Base-by-base conservation (phyloP, 2,113 vertebrate species). In the Theristicus caerulescens region DNA sequence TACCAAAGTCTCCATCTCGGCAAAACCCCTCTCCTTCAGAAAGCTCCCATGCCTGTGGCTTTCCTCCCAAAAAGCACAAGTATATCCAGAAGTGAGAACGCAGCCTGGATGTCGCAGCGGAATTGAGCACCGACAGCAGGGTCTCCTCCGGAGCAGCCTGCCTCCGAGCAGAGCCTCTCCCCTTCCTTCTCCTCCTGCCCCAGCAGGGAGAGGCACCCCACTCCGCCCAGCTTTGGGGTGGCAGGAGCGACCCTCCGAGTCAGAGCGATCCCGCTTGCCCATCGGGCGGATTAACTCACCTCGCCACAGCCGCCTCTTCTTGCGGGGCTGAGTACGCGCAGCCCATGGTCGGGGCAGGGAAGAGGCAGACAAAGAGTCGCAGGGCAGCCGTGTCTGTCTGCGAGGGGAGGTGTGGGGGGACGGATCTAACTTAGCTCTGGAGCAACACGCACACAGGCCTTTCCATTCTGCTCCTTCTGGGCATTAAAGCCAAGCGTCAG, bases 251-350 rank as follows among this genome's bases (percentile, higher is more conserved):
- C 40, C 21, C 67, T 49, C 46, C 0, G 0, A 52, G 61, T 22
- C 16, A 2, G 32, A 62, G 62, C 29, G 3, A 69, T 13, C 67
- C 93, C 66, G 0, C 16, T 32, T 16, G 62, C 81, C 88, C 55
- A 0, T 10, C 1, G 0, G 71, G 44, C 86, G 36, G 65, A 64
- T 27, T 1, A 15, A 99, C 99, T 98, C 98, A 99, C 99, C 99
- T 99, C 83, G 97, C 97, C 66, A 79, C 58, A 22, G 97, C 76
- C 84, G 91, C 96, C 91, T 99, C 98, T 67, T 99, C 99, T 84
- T 65, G 97, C 0, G 98, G 98, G 92, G 98, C 97, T 2, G 99
- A 99, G 97, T 98, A 99, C 24, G 97, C 87, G 10, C 99, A 99
- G 95, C 99, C 99, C 99, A 99, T 98, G 94, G 70, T 32, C 34